Evolutionary conservation across 2,797 vertebrate genomes (phyloP).

Genomic region (Gobionotothen gibberifrons): DNA sequence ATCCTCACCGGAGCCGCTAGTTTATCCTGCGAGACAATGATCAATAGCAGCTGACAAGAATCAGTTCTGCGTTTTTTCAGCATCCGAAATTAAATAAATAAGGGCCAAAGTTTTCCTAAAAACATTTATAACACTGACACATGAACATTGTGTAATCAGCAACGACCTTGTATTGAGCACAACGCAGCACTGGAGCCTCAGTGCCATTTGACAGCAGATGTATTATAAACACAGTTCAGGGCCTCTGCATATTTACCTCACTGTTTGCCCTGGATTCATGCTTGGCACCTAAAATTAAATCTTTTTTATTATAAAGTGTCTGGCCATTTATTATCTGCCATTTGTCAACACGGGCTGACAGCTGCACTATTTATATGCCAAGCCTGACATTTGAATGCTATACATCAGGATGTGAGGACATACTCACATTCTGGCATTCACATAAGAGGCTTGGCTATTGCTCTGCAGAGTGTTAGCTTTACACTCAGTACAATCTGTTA

Average conservation of each 20-base stretch:
- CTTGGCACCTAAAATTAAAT: constrained; percentile 80
- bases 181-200: constrained; percentile 31
- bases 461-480: constrained; percentile 36
- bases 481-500: constrained; percentile 21
- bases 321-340: constrained; percentile 65
- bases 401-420: constrained; percentile 70
- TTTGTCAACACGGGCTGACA: constrained; percentile 72
- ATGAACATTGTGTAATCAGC: constrained; percentile 59
- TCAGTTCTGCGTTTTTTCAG: constrained; percentile 57
- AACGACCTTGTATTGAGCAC: constrained; percentile 57
- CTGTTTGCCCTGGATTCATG: constrained; percentile 72
- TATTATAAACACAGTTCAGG: constrained; percentile 63
- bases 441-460: constrained; percentile 47
- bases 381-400: constrained; percentile 75
- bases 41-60: constrained; percentile 71
- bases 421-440: constrained; percentile 67
- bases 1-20: constrained; percentile 59
- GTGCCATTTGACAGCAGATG: constrained; percentile 51
- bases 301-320: constrained; percentile 70
- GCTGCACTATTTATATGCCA: constrained; percentile 75
- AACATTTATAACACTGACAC: constrained; percentile 64
- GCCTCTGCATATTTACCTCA: constrained; percentile 65
- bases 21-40: constrained; percentile 61
- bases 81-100: constrained; percentile 58
- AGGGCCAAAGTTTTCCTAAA: constrained; percentile 51